Base-by-base conservation (phyloP, 2,888 invertebrate genomes). In the Acleris laterana region DNA sequence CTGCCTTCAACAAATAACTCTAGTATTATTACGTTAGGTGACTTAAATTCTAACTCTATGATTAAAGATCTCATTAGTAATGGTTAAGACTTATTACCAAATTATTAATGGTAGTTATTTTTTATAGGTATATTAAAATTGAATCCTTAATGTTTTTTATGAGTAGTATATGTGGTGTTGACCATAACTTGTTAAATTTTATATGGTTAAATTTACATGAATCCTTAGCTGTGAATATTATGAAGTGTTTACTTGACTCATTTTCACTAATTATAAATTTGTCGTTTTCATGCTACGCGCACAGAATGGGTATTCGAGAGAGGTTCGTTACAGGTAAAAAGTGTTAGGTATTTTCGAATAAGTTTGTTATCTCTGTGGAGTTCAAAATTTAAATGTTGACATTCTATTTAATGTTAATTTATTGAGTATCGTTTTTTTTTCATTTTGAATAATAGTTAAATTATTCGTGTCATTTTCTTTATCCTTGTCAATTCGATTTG, bases 291-390 rank as follows among this genome's bases (percentile, higher is more conserved):
- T 77, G 92, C 92, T 81, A 89, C 91, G 84, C 77, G 86, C 82
- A 89, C 85, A 91, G 90, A 87, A 89, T 79, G 90, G 87, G 80
- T 88, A 87, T 77, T 84, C 87, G 85, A 87, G 89, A 87, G 90
- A 82, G 86, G 87, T 87, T 79, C 86, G 85, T 80, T 85, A 87
- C 89, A 90, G 90, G 88, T 91, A 90, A 89, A 84, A 74, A 75
- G 72, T 74, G 71, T 61, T 71, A 58, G 69, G 63, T 42, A 61
- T 75, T 75, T 75, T 73, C 69, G 74, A 75, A 69, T 74, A 69
- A 68, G 69, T 32, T 32, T 32, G 32, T 55, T 42, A 75, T 73
- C 72, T 70, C 63, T 73, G 66, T 64, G 71, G 75, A 74, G 74
- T 77, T 74, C 71, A 46, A 62, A 62, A 65, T 68, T 72, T 55